Base-by-base conservation (phyloP, 2,888 invertebrate species). In the Netelia melanura region DNA sequence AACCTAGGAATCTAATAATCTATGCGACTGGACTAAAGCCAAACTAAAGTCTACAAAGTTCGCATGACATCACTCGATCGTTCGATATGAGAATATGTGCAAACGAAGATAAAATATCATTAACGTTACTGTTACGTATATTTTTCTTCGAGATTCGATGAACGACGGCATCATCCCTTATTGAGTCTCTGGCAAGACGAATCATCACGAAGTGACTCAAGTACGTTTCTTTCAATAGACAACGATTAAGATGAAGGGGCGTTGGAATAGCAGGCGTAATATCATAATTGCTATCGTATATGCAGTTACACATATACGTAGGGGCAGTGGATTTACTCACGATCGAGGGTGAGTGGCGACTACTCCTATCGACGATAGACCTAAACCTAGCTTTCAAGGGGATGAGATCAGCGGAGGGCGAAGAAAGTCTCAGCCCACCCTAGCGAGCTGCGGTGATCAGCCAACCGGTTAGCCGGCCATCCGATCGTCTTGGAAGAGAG, bases 11-110 rank as follows among this genome's bases (percentile, higher is more conserved):
- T 91, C 89, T 89, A 90, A 91, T 91, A 91, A 91, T 90, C 89
- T 86, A 87, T 88, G 89, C 88, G 89, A 84, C 88, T 91, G 91
- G 91, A 90, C 74, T 84, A 56, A 77, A 71, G 90, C 91, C 91
- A 91, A 91, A 76, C 82, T 83, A 89, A 90, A 91, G 91, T 90
- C 90, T 90, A 88, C 87, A 76, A 74, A 77, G 38, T 85, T 84
- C 56, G 68, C 65, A 70, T 44, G 67, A 77, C 67, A 77, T 38
- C 70, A 64, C 44, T 74, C 67, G 62, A 79, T 58, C 58, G 11
- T 38, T 62, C 68, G 58, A 77, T 70, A 81, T 64, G 74, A 65
- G 64, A 68, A 48, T 21, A 30, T 48, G 30, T 21, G 25, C 8
- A 11, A 6, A 65, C 14, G 52, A 74, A 25, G 62, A 21, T 21